phyloP scores from a whole-genome alignment of 2,797 vertebrate genomes.

The Dendrocincla fuliginosa region DNA sequence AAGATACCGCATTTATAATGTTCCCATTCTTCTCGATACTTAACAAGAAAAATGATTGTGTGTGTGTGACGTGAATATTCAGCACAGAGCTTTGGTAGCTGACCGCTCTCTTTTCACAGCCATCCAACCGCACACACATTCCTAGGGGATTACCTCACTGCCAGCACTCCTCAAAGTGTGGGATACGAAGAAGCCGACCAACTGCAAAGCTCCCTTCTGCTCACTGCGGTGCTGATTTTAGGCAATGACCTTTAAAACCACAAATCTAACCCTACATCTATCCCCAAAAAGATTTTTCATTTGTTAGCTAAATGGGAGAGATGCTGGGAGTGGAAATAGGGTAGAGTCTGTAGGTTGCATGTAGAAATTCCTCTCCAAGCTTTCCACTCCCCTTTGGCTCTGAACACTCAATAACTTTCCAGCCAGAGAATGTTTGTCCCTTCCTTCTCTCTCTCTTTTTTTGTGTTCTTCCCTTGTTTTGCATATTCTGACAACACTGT shows the following conservation, averaged over 20 bases:
- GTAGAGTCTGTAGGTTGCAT: neutral
- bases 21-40: conserved; percentile 66
- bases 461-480: conserved; percentile 44
- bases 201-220: conserved; percentile 31
- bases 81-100: conserved; percentile 66
- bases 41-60: conserved; percentile 70
- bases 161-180: conserved; percentile 47
- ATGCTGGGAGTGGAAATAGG: neutral
- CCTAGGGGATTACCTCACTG: conserved; percentile 77
- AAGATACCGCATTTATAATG: conserved; percentile 62
- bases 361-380: conserved; percentile 26
- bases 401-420: conserved; percentile 39
- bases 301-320: neutral
- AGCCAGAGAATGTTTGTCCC: conserved; percentile 53
- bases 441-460: conserved; percentile 22
- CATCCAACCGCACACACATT: conserved; percentile 76
- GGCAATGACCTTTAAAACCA: conserved; percentile 45
- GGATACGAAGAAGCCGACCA: neutral
- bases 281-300: neutral
- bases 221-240: neutral
- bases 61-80: conserved; percentile 65
- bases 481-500: conserved; percentile 59
- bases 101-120: conserved; percentile 76
- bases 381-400: conserved; percentile 38
- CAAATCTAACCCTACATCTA: neutral